Evolutionary conservation across 37 sponge, comb jelly and placozoan species (phyloP).

Genomic region (Cliona cf. orientalis): DNA sequence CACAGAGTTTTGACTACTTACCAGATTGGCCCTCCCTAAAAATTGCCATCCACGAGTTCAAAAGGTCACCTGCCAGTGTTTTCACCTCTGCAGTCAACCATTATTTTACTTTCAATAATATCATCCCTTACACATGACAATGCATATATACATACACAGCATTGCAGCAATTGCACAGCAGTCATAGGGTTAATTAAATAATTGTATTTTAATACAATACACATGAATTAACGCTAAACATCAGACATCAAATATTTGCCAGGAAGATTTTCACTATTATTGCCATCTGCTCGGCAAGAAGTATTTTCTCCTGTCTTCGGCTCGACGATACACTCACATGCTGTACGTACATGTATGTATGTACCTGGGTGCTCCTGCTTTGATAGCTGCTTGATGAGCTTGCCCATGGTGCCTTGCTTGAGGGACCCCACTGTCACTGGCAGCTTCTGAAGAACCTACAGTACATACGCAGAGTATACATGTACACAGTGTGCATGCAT

Average conservation of each 20-base stretch:
- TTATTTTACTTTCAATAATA: no score
- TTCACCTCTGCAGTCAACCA: constrained; percentile 72
- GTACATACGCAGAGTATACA: no score
- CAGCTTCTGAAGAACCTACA: constrained; percentile 70
- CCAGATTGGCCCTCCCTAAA: constrained; percentile 54
- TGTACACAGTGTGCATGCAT: no score
- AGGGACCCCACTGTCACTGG: constrained; percentile 70
- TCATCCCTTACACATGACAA: no score
- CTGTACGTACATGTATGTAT: neutral
- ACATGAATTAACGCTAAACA: no score
- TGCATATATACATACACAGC: no score
- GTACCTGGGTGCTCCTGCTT: constrained; percentile 74
- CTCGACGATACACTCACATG: neutral
- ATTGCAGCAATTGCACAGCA: no score
- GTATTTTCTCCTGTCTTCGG: neutral
- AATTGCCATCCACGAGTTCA: constrained; percentile 79
- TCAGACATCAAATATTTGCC: no score
- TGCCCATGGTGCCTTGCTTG: constrained; percentile 90
- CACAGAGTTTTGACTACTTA: constrained; percentile 8
- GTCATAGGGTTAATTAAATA: no score
- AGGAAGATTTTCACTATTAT: no score
- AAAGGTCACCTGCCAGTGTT: constrained; percentile 33
- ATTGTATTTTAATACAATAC: no score
- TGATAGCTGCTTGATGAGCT: constrained; percentile 76
- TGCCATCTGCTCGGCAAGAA: no score